Percentiles rank a stretch among this genome's conserved stretches.
Evolutionary conservation across 2,888 invertebrate species (phyloP).

Genomic region (Protonemura montana): DNA sequence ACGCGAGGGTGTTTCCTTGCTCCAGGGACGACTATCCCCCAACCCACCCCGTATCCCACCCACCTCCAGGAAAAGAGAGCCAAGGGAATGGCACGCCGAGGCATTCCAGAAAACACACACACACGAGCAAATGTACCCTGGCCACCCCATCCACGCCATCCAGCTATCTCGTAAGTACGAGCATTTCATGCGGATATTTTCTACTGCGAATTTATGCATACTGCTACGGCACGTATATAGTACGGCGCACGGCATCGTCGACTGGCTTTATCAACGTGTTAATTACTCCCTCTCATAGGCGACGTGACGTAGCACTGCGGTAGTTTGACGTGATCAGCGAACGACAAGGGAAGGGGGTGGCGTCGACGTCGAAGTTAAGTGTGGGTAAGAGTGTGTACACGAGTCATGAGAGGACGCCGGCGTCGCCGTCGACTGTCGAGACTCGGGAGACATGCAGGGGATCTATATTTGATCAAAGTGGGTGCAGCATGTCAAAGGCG

Average conservation of each 20-base stretch:
- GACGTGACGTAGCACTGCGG: neutral
- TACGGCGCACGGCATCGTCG: neutral
- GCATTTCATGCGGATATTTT: neutral
- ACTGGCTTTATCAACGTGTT: neutral
- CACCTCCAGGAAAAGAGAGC: neutral
- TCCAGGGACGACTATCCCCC: neutral
- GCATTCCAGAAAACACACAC: neutral
- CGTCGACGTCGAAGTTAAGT: conserved; percentile 10
- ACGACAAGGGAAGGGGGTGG: conserved; percentile 24
- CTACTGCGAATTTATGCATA: neutral
- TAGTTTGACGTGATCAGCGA: conserved; percentile 9
- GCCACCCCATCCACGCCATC: conserved; percentile 1
- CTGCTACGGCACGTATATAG: neutral
- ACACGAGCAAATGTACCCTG: neutral
- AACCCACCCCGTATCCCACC: neutral
- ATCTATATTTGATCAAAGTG: conserved; percentile 32
- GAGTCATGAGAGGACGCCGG: conserved; percentile 27
- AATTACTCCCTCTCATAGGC: neutral
- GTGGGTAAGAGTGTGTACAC: conserved; percentile 28
- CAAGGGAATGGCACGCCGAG: neutral
- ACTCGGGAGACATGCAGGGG: neutral
- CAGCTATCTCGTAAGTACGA: neutral
- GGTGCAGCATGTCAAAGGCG: conserved; percentile 29
- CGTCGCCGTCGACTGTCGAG: conserved; percentile 43
- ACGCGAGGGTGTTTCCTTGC: conserved; percentile 30